These are phyloP conservation scores for Pollenia labialis DNA, from an alignment of 2,888 invertebrate genomes.

Conservation along the genomic window DNA sequence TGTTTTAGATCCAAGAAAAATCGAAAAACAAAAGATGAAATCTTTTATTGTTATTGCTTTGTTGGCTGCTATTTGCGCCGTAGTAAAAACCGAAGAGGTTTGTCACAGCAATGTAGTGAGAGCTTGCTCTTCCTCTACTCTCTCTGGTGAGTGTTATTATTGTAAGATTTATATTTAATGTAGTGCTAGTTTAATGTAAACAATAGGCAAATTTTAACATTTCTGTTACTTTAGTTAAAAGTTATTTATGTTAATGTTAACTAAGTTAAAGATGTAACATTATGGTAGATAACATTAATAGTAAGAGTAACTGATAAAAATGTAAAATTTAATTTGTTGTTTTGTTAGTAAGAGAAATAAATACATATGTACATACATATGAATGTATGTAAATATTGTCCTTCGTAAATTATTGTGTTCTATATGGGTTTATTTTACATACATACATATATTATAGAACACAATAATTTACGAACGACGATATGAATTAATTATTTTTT, in stretches of 20 bases:
- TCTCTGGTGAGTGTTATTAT: conserved; percentile 77
- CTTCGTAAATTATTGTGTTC: too few relatives aligned
- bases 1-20: conserved; percentile 51
- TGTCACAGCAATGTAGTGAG: conserved; percentile 87
- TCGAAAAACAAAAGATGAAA: conserved; percentile 86
- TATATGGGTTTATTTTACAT: too few relatives aligned
- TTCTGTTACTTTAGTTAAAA: background rate
- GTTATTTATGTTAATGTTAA: conserved; percentile 22
- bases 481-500: conserved; percentile 7
- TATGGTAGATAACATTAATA: conserved; percentile 11
- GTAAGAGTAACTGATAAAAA: background rate
- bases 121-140: conserved; percentile 83
- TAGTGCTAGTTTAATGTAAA: conserved; percentile 40
- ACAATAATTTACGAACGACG: too few relatives aligned
- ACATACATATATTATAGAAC: too few relatives aligned
- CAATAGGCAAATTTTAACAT: conserved; percentile 46
- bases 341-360: conserved; percentile 25
- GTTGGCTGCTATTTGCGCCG: conserved; percentile 84
- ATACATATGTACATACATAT: background rate
- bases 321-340: conserved; percentile 52
- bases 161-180: background rate
- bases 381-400: too few relatives aligned
- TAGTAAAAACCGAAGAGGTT: conserved; percentile 83
- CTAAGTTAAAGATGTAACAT: background rate
- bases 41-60: conserved; percentile 85